phyloP scores from a whole-genome alignment of 2,113 vertebrate species.

The Nematolebias whitei region DNA sequence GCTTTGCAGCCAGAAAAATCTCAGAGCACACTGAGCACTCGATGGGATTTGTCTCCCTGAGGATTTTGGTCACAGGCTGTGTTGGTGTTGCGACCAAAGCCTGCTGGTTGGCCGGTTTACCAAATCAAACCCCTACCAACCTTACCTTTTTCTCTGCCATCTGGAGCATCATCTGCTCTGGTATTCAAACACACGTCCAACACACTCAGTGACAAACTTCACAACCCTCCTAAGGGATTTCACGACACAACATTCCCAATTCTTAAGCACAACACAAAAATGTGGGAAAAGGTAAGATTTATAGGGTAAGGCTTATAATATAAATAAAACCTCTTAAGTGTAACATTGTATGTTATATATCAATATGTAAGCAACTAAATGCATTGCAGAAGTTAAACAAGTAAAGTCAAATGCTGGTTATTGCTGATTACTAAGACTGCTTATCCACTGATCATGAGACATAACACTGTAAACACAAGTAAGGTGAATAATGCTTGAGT shows the following conservation, averaged over 20 bases:
- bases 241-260: slow-evolving; percentile 9
- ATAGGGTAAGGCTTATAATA: no score
- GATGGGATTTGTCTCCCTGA: slow-evolving; percentile 24
- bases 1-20: slow-evolving; percentile 32
- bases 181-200: slow-evolving; percentile 30
- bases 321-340: slow-evolving; percentile 26
- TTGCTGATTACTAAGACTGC: not conserved
- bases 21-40: slow-evolving; percentile 19
- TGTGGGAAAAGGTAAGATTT: slow-evolving; percentile 3
- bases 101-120: slow-evolving; percentile 35
- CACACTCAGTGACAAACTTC: slow-evolving; percentile 12
- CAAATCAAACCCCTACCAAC: slow-evolving; percentile 16
- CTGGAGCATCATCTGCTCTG: slow-evolving; percentile 62
- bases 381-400: slow-evolving; percentile 7
- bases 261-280: slow-evolving; percentile 12
- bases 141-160: slow-evolving; percentile 51
- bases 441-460: not conserved
- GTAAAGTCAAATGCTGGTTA: not conserved
- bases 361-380: slow-evolving; percentile 2
- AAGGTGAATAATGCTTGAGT: no score
- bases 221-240: slow-evolving; percentile 2
- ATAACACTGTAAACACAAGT: not conserved
- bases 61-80: slow-evolving; percentile 49
- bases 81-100: slow-evolving; percentile 32
- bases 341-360: slow-evolving; percentile 7